Conservation (phyloP, 2,888 invertebrate species). For the Caenorhabditis zanzibari region DNA sequence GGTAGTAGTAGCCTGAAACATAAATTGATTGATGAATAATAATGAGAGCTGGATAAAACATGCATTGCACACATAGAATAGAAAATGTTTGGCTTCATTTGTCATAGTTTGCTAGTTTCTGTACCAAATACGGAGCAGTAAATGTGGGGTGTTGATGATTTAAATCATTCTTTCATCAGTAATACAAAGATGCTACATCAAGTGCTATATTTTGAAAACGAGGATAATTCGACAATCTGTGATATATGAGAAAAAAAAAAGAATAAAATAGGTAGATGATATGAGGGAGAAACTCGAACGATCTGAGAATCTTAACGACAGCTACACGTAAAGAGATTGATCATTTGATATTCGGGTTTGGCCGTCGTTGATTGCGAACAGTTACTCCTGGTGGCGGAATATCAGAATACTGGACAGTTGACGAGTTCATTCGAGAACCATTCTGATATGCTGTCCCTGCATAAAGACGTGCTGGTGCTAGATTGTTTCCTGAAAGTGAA, state of each 20-base stretch:
- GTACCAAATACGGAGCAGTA: neutral
- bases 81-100: conserved; percentile 5
- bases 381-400: conserved; percentile 24
- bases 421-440: neutral
- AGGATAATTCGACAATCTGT: neutral
- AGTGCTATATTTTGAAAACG: neutral
- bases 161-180: neutral
- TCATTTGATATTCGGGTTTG: neutral
- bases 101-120: neutral
- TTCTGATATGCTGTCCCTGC: neutral
- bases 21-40: neutral
- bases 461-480: neutral
- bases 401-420: neutral
- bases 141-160: neutral
- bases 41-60: neutral
- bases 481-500: conserved; percentile 42
- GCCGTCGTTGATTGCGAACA: conserved; percentile 12
- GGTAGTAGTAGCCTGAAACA: conserved; percentile 13
- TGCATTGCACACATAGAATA: neutral
- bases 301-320: no score
- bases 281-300: no score
- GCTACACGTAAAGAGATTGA: neutral
- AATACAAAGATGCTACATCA: neutral
- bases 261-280: no score
- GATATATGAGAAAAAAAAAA: neutral